These are phyloP conservation scores for Barypeithes pellucidus DNA, from an alignment of 2,888 invertebrate species.

Conservation along the genomic window DNA sequence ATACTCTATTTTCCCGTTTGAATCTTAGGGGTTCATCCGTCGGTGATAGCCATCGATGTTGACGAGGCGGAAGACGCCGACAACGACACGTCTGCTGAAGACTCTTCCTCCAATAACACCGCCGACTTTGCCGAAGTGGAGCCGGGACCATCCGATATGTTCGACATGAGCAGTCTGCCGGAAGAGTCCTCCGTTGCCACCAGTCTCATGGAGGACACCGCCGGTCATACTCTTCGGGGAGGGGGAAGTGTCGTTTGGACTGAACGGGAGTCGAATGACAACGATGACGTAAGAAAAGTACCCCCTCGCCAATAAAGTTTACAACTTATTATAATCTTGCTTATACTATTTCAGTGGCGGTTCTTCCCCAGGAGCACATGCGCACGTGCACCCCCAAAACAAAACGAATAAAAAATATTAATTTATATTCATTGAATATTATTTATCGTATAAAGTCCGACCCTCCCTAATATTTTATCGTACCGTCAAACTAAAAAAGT, in stretches of 20 bases:
- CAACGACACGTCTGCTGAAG: conserved; percentile 55
- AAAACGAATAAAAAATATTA: no score
- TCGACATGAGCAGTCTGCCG: conserved; percentile 59
- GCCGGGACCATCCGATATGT: conserved; percentile 57
- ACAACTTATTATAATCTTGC: no score
- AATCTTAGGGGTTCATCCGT: conserved; percentile 67
- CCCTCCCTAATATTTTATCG: no score
- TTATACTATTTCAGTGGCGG: no score
- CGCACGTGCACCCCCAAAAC: no score
- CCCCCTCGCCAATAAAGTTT: no score
- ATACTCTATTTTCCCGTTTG: no score
- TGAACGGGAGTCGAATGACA: conserved; percentile 10
- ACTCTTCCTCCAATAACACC: conserved; percentile 60
- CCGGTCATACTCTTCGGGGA: not conserved
- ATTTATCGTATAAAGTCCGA: no score
- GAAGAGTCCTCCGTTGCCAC: conserved; percentile 54
- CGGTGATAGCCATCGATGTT: conserved; percentile 64
- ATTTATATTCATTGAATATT: no score
- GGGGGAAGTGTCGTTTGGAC: conserved; percentile 9
- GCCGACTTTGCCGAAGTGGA: conserved; percentile 61
- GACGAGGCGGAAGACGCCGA: conserved; percentile 60
- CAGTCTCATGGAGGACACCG: conserved; percentile 1
- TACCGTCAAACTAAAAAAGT: no score
- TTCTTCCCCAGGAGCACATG: no score
- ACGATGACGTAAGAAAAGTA: conserved; percentile 1